Evolutionary conservation across 2,797 vertebrate species (phyloP).

Genomic region (Manis crassicaudata): DNA sequence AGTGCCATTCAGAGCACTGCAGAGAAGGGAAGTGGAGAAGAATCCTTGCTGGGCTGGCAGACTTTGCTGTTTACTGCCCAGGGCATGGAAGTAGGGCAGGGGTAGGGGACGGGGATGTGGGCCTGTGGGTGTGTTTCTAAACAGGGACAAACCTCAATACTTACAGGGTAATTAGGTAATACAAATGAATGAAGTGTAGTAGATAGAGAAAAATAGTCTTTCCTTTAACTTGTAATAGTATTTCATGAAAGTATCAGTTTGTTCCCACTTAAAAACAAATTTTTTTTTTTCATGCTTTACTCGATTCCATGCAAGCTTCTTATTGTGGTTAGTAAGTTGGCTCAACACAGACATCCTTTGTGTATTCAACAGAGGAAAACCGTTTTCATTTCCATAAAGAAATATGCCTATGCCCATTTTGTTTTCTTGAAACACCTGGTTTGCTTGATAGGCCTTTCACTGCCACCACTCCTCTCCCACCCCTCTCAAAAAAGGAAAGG

Average conservation of each 20-base stretch:
- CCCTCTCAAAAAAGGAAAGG: not conserved
- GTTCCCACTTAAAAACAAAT: constrained; percentile 21
- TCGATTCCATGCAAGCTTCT: not conserved
- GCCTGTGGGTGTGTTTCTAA: not conserved
- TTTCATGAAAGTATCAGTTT: not conserved
- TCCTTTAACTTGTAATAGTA: not conserved
- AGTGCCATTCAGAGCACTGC: not conserved
- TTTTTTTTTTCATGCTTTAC: not conserved
- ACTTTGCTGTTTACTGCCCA: not conserved
- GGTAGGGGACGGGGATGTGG: not conserved
- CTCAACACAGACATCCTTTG: not conserved
- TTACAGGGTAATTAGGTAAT: not conserved
- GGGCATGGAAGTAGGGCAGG: not conserved
- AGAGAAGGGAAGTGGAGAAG: not conserved
- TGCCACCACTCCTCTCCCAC: not conserved
- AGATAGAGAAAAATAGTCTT: not conserved
- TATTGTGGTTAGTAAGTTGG: not conserved
- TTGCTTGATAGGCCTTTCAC: not conserved
- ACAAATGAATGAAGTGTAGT: not conserved
- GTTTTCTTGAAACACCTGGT: not conserved
- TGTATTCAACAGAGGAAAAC: not conserved
- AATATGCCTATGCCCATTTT: not conserved
- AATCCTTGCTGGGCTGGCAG: not conserved
- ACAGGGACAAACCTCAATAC: not conserved
- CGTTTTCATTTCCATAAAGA: not conserved